A percentile compares a stretch with the other conserved stretches of the same genome.
These are phyloP conservation scores for Caenorhabditis remanei DNA, from an alignment of 1,140 invertebrate species.

Conservation along the genomic window DNA sequence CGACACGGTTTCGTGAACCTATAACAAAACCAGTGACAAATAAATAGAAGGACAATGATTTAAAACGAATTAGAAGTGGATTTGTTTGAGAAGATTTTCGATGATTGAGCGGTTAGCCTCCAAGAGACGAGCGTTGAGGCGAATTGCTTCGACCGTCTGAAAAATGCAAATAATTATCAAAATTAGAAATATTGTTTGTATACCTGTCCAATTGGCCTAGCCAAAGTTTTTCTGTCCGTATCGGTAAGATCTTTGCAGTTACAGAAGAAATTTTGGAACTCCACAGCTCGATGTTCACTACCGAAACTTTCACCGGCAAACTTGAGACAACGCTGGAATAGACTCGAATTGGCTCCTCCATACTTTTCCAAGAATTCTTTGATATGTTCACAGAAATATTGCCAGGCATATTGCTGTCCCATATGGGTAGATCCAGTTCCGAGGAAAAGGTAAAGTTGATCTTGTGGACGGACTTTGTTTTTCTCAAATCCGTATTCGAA, in stretches of 20 bases:
- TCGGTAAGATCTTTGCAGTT: slow-evolving; percentile 12
- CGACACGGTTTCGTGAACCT: no score
- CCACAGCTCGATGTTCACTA: slow-evolving; percentile 57
- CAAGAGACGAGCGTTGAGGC: slow-evolving; percentile 64
- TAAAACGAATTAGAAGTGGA: background rate
- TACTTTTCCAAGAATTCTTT: slow-evolving; percentile 80
- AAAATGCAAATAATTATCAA: slow-evolving; percentile 4
- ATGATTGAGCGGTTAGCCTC: slow-evolving; percentile 59
- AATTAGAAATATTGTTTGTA: background rate
- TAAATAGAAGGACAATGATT: background rate
- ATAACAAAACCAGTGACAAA: background rate
- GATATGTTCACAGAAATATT: slow-evolving; percentile 91
- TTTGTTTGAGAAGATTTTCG: slow-evolving; percentile 54
- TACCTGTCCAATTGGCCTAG: slow-evolving; percentile 25
- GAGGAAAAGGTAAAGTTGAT: slow-evolving; percentile 89
- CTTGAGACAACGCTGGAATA: slow-evolving; percentile 74
- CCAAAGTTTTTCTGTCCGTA: slow-evolving; percentile 16
- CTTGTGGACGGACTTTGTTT: slow-evolving; percentile 91
- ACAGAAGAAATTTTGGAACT: slow-evolving; percentile 64
- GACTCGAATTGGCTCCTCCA: slow-evolving; percentile 68
- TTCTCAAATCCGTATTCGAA: slow-evolving; percentile 89
- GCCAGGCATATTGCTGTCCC: slow-evolving; percentile 89
- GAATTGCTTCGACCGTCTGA: slow-evolving; percentile 67
- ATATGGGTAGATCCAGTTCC: slow-evolving; percentile 78
- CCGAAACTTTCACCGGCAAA: slow-evolving; percentile 62